Evolutionary conservation across 2,797 vertebrate genomes (phyloP), one percentile per base, ranked within the genome.

Genomic region (Sparidentex hasta): DNA sequence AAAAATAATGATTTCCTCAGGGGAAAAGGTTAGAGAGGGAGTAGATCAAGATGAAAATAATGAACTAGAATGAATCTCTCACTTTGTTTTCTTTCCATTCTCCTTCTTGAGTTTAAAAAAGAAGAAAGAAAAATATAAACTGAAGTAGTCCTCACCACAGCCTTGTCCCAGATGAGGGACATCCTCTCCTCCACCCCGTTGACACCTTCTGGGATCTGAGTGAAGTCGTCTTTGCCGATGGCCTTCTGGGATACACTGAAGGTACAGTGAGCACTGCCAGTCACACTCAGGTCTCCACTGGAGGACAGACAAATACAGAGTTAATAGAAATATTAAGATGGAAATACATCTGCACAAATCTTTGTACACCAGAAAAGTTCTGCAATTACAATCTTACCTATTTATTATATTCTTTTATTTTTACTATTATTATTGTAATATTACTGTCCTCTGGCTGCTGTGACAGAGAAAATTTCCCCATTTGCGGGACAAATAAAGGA

Each of bases 191-290:
- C 98, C 67, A 97, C 96, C 3, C 98, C 98, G 0, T 99, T 99
- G 66, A 98, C 97, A 33, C 98, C 98, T 76, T 99, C 98, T 0
- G 98, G 98, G 84, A 99, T 99, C 4, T 96, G 96, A 5, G 98
- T 99, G 94, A 99, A 99, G 91, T 99, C 98, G 65, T 99, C 98
- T 87, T 99, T 99, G 33, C 98, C 98, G 0, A 99, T 96, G 5
- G 98, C 98, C 87, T 99, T 99, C 96, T 99, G 98, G 0, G 98
- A 97, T 0, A 98, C 99, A 63, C 97, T 98, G 95, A 99, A 99
- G 21, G 98, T 98, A 70, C 98, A 98, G 91, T 99, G 98, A 86
- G 97, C 97, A 0, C 98, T 99, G 82, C 98, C 98, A 0, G 97
- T 96, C 70, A 99, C 96, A 55, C 97, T 98, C 87, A 99, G 93